Base-by-base conservation (phyloP, 1,140 invertebrate species). In the Drosophila pseudoananassae region DNA sequence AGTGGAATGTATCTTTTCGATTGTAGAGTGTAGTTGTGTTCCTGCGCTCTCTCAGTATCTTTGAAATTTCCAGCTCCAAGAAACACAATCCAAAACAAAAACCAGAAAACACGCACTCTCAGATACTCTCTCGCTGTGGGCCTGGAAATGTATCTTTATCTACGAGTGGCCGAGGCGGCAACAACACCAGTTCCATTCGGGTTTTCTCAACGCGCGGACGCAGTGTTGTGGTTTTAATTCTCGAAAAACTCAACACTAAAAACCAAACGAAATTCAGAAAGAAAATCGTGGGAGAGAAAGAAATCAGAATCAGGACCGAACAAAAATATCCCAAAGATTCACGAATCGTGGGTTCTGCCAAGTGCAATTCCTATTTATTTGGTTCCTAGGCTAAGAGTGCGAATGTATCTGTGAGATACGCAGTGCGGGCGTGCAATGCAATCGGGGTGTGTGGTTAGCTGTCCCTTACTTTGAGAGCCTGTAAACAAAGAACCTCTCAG, bases 161-260 rank as follows among this genome's bases (percentile, higher is more conserved):
- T 64, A 46, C 57, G 33, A n/a, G 52, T 36, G 74, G 49, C 65
- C 17, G 45, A 74, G 45, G 66, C 78, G 73, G 75, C 69, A 81
- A 89, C 56, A 80, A 83, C 72, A 76, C 84, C 77, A 89, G 76
- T 89, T 74, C 58, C 72, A 76, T 64, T 87, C 58, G 72, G 70
- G 63, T 57, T 58, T 75, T 77, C 79, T 78, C 72, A 81, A 63
- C 79, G 84, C 79, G 79, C 84, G 84, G 84, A 73, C 84, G 84
- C 84, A 80, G 64, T 75, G 8, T 20, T 20, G 43, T 8, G 43
- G 17, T 46, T 20, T 59, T 65, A 27, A 45, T 7, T 53, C 36
- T 61, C 61, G 56, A 76, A 76, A 33, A 61, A 52, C 23, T 15
- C n/a, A 40, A 45, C 8, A 9, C 8, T 17, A 8, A 9, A 46